These are phyloP conservation scores for Eulemur coronatus DNA, from an alignment of 2,797 vertebrate genomes.

Conservation along the genomic window DNA sequence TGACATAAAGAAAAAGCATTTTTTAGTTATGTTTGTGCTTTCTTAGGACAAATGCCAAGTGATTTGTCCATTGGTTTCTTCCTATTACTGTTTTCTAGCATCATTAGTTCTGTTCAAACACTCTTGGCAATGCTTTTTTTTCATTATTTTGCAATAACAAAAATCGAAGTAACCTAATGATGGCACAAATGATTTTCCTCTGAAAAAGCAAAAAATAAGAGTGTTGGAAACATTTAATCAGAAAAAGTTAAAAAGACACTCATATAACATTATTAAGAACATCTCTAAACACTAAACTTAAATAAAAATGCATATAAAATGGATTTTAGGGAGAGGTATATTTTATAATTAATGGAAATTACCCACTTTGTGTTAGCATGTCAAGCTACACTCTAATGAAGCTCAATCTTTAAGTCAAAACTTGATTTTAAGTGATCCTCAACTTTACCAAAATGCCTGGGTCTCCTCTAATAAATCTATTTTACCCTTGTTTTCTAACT, in stretches of 20 bases:
- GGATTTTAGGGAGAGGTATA: background rate
- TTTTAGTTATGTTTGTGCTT: constrained; percentile 45
- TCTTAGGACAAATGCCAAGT: background rate
- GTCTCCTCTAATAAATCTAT: background rate
- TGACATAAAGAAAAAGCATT: background rate
- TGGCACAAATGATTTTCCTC: constrained; percentile 7
- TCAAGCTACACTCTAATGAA: background rate
- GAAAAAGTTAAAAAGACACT: background rate
- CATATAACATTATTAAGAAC: background rate
- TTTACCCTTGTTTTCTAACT: constrained; percentile 3
- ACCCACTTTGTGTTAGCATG: background rate
- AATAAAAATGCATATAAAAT: background rate
- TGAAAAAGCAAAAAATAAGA: constrained; percentile 25
- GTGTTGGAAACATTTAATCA: background rate
- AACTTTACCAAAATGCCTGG: background rate
- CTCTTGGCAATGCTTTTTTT: background rate
- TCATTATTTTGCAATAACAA: constrained; percentile 23
- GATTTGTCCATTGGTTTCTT: constrained; percentile 13
- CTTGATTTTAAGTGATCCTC: background rate
- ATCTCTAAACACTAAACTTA: background rate
- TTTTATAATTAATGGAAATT: background rate
- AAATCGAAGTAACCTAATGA: background rate
- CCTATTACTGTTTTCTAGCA: background rate
- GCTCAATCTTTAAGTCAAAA: background rate
- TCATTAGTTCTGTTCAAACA: constrained; percentile 35